Evolutionary conservation across 2,113 vertebrate species (phyloP).

Genomic region (Trematomus loennbergii): DNA sequence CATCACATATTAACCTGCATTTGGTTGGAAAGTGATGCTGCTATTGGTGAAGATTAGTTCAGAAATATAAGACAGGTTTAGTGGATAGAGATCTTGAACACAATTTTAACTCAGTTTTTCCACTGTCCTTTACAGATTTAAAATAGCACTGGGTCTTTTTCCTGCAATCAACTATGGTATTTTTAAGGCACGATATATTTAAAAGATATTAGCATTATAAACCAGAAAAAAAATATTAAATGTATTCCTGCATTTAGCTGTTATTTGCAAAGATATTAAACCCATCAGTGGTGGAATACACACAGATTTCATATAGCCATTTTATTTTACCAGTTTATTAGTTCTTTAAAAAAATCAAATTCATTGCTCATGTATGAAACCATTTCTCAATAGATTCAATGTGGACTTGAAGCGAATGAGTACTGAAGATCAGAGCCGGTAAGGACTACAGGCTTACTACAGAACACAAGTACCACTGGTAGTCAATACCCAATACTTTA

Average conservation of each 20-base stretch:
- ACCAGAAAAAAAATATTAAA: neutral
- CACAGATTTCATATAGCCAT: neutral
- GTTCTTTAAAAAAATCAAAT: constrained; percentile 61
- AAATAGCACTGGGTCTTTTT: neutral
- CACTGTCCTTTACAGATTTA: neutral
- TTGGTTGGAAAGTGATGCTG: neutral
- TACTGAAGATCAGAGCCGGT: neutral
- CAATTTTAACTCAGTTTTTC: neutral
- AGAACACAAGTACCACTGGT: constrained; percentile 1
- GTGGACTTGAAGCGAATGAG: constrained; percentile 40
- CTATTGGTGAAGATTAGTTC: neutral
- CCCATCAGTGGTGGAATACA: neutral
- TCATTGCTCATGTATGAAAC: constrained; percentile 29
- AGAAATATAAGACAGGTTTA: neutral
- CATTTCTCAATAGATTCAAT: constrained; percentile 32
- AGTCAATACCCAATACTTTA: constrained; percentile 28
- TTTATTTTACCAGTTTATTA: constrained; percentile 68
- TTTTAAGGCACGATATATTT: neutral
- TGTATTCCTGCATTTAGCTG: neutral
- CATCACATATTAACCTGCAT: neutral
- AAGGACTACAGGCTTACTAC: constrained; percentile 15
- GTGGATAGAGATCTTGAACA: neutral
- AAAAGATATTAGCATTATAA: neutral
- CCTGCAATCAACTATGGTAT: neutral
- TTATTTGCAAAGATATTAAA: neutral